phyloP scores from a whole-genome alignment of 2,888 invertebrate genomes.

The Galeruca laticollis region DNA sequence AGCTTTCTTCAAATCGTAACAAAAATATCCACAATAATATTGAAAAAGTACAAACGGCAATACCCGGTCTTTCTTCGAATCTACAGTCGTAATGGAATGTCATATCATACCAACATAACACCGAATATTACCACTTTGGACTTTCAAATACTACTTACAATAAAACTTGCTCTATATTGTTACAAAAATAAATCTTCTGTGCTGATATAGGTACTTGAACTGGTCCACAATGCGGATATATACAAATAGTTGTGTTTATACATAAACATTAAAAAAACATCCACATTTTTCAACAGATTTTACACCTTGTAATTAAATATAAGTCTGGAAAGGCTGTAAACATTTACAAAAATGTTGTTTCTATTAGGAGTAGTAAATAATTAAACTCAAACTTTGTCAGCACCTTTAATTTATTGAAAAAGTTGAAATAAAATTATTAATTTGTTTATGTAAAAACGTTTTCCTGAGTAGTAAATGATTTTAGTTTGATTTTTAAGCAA shows the following conservation, averaged over 20 bases:
- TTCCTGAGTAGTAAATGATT: too few species aligned
- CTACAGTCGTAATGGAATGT: conserved; percentile 4
- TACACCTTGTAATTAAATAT: too few species aligned
- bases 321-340: too few species aligned
- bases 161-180: background rate
- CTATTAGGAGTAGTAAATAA: background rate
- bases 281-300: too few species aligned
- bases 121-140: background rate
- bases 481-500: too few species aligned
- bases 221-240: conserved; percentile 7
- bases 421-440: too few species aligned
- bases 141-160: background rate
- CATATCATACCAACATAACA: background rate
- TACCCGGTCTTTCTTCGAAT: background rate
- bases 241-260: background rate
- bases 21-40: background rate
- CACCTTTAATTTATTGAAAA: too few species aligned
- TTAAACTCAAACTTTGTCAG: too few species aligned
- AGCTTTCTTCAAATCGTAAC: background rate
- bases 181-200: conserved; percentile 31
- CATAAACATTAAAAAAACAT: too few species aligned
- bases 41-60: background rate
- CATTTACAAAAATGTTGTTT: background rate
- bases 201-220: conserved; percentile 27
- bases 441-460: too few species aligned